phyloP scores from a whole-genome alignment of 2,113 vertebrate species.

The Otis tarda region DNA sequence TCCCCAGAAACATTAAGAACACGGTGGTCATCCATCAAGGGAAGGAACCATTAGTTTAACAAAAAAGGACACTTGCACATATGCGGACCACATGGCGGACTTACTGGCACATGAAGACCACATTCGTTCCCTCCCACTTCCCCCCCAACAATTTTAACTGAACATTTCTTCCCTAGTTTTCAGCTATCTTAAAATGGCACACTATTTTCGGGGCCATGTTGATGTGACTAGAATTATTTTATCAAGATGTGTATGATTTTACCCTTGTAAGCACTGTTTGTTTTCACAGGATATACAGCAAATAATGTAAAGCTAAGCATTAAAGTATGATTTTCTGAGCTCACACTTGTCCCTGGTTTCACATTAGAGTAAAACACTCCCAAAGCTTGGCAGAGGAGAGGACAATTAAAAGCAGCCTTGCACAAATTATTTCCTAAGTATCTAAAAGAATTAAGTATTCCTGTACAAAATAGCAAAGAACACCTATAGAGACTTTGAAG shows the following conservation, averaged over 20 bases:
- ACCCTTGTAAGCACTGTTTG: background rate
- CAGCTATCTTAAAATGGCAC: background rate
- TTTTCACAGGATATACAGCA: background rate
- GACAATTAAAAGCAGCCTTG: slow-evolving; percentile 16
- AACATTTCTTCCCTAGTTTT: background rate
- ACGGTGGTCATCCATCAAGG: background rate
- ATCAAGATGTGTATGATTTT: background rate
- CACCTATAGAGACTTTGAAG: background rate
- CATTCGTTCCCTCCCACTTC: background rate
- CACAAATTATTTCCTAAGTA: background rate
- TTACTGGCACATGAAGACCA: background rate
- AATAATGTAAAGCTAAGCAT: background rate
- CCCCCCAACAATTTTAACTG: background rate
- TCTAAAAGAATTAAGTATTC: background rate
- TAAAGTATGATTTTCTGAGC: background rate
- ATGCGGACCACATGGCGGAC: background rate
- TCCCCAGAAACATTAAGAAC: background rate
- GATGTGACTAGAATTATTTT: background rate
- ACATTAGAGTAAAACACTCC: background rate
- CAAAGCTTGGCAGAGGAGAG: background rate
- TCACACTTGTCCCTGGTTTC: background rate
- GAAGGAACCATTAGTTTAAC: background rate
- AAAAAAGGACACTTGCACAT: background rate
- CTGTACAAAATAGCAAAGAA: background rate
- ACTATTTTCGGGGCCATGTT: background rate